A percentile compares a stretch with the other conserved stretches of the same genome.
These are phyloP conservation scores for Linhomoeus sp. DNA, from an alignment of 2,888 invertebrate genomes.

Conservation along the genomic window DNA sequence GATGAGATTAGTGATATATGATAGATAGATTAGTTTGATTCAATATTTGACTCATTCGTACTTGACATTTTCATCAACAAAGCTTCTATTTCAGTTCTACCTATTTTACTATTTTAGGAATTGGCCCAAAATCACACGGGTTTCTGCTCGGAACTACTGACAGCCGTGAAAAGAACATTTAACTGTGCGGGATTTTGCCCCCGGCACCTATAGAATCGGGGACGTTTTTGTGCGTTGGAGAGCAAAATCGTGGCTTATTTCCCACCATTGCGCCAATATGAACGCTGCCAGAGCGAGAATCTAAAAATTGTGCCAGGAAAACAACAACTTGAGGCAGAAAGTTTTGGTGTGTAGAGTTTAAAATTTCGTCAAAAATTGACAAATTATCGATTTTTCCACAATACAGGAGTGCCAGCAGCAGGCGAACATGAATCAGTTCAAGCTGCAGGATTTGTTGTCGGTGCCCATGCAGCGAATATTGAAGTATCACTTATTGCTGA, in stretches of 20 bases:
- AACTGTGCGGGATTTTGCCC: background rate
- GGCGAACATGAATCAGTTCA: slow-evolving; percentile 60
- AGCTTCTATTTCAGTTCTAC: no score
- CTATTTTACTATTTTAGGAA: slow-evolving; percentile 42
- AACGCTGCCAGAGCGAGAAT: slow-evolving; percentile 66
- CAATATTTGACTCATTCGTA: no score
- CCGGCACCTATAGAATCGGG: slow-evolving; percentile 38
- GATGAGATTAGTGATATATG: no score
- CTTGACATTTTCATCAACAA: no score
- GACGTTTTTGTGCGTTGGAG: slow-evolving; percentile 68
- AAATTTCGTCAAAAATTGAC: background rate
- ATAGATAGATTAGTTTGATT: no score
- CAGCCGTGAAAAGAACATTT: slow-evolving; percentile 33
- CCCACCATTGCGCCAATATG: slow-evolving; percentile 83
- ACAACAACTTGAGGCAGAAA: slow-evolving; percentile 44
- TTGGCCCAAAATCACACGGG: slow-evolving; percentile 64
- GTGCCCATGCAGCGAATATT: slow-evolving; percentile 96
- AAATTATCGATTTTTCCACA: background rate
- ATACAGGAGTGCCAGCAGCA: slow-evolving; percentile 59
- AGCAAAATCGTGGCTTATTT: slow-evolving; percentile 76
- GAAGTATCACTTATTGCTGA: slow-evolving; percentile 80
- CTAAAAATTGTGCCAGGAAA: slow-evolving; percentile 50
- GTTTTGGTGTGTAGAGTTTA: slow-evolving; percentile 46
- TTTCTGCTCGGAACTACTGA: slow-evolving; percentile 56
- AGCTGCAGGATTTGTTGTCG: slow-evolving; percentile 76